A percentile compares a stretch with the other conserved stretches of the same genome.
These are phyloP conservation scores for Parnassius glacialis DNA, from an alignment of 2,888 invertebrate species.

Conservation along the genomic window DNA sequence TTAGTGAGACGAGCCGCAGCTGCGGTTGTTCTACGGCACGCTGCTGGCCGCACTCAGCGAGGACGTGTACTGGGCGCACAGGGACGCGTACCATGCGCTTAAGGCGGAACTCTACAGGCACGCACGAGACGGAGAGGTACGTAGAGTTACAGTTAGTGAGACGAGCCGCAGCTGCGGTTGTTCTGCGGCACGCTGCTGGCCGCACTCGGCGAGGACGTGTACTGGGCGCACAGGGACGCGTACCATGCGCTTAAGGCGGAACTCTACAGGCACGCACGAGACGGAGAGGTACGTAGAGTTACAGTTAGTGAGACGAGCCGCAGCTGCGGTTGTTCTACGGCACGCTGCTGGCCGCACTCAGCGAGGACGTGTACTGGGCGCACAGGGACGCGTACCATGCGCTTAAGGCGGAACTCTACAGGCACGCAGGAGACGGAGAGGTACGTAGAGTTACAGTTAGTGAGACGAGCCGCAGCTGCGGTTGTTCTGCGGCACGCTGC, in stretches of 20 bases:
- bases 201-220: neutral
- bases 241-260: conserved; percentile 56
- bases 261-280: conserved; percentile 37
- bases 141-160: conserved; percentile 29
- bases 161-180: conserved; percentile 65
- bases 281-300: too few species aligned
- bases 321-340: too few species aligned
- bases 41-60: neutral
- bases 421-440: too few species aligned
- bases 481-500: too few species aligned
- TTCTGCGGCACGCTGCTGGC: conserved; percentile 35
- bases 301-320: too few species aligned
- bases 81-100: conserved; percentile 53
- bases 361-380: too few species aligned
- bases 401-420: too few species aligned
- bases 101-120: conserved; percentile 50
- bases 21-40: conserved; percentile 46
- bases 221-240: conserved; percentile 41
- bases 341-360: too few species aligned
- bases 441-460: too few species aligned
- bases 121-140: conserved; percentile 53
- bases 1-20: conserved; percentile 61
- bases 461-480: too few species aligned
- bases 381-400: too few species aligned
- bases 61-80: conserved; percentile 34